Percentiles rank a stretch among this genome's conserved stretches.
These are phyloP conservation scores for Todiramphus saurophagus DNA, from an alignment of 2,113 vertebrate species.

Conservation along the genomic window DNA sequence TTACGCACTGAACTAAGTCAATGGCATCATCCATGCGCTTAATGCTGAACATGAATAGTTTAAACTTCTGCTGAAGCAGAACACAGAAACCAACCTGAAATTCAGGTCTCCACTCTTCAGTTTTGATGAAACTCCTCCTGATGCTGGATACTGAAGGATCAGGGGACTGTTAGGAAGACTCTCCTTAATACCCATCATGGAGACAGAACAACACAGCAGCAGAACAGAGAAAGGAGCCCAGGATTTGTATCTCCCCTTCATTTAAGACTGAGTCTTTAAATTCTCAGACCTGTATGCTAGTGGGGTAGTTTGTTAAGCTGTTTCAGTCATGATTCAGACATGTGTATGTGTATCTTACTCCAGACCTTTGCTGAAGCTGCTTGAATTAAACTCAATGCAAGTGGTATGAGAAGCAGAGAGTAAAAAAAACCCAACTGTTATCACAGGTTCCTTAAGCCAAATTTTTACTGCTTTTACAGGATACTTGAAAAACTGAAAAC, in stretches of 20 bases:
- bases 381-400: not conserved
- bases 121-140: not conserved
- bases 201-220: not conserved
- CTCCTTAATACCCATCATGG: not conserved
- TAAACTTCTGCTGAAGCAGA: not conserved
- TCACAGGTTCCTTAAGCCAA: not conserved
- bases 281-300: not conserved
- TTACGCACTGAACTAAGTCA: not conserved
- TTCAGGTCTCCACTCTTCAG: not conserved
- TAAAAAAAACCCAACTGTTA: not conserved
- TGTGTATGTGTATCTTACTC: accelerated
- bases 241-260: not conserved
- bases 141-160: accelerated
- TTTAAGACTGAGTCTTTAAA: not conserved
- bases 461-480: not conserved
- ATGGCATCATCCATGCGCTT: not conserved
- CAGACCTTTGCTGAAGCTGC: not conserved
- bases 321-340: not conserved
- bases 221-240: not conserved
- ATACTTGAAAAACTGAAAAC: not conserved
- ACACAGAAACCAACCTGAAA: not conserved
- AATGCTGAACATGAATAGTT: not conserved
- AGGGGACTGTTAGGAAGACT: not conserved
- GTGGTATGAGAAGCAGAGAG: not conserved
- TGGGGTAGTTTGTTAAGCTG: not conserved